A percentile compares a stretch with the other conserved stretches of the same genome.
These are phyloP conservation scores for Xestia c-nigrum DNA, from an alignment of 2,888 invertebrate species.

Conservation along the genomic window DNA sequence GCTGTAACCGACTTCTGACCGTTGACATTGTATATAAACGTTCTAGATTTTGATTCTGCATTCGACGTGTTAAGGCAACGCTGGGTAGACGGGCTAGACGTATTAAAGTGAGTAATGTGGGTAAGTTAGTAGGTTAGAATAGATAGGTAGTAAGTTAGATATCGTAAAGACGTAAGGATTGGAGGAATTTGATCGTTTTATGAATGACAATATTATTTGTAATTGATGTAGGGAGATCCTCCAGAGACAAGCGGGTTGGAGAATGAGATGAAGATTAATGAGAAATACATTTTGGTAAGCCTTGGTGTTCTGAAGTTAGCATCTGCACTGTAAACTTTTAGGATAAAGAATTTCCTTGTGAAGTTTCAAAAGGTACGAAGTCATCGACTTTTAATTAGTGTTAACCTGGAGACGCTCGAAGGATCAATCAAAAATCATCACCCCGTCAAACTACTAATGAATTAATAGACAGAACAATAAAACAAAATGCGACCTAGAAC, in stretches of 20 bases:
- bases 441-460: neutral
- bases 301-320: neutral
- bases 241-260: neutral
- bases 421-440: neutral
- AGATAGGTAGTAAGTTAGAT: too few relatives aligned
- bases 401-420: neutral
- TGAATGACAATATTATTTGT: slow-evolving; percentile 11
- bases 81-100: slow-evolving; percentile 42
- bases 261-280: neutral
- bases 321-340: too few relatives aligned
- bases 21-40: slow-evolving; percentile 67
- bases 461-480: neutral
- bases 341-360: neutral
- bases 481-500: slow-evolving; percentile 8
- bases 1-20: slow-evolving; percentile 65
- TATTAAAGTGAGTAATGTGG: slow-evolving; percentile 47
- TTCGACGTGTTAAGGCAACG: slow-evolving; percentile 34
- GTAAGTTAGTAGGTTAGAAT: too few relatives aligned
- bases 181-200: slow-evolving; percentile 12
- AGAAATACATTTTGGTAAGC: neutral
- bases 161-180: slow-evolving; percentile 31
- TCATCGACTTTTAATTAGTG: neutral
- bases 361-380: neutral
- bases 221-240: neutral
- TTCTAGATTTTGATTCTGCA: slow-evolving; percentile 61